Evolutionary conservation across 2,113 vertebrate genomes (phyloP), one percentile per base, ranked within the genome.

Genomic region (Apodemus speciosus): DNA sequence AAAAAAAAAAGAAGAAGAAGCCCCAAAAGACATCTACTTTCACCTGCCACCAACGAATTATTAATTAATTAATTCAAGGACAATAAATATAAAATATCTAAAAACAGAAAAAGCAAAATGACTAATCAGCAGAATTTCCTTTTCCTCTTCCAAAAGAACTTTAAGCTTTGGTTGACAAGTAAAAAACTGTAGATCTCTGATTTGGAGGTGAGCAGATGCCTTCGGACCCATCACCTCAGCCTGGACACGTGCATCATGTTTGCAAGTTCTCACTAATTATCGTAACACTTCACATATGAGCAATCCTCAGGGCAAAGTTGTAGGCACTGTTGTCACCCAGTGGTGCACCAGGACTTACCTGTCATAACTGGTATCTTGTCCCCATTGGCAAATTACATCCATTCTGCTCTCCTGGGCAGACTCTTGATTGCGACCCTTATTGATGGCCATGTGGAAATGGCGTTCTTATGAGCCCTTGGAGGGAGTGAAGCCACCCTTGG

Each of bases 81-180:
- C 27, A 89, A 56, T 90, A 69, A 96, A 89, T 64, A 69, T 51
- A 38, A 92, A 88, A 69, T 87, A 83, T 46, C 71, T 35, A 7
- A 96, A 91, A 95, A 76, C 68, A 49, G 23, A 46, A 92, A 94
- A 85, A 46, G 15, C 73, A 72, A 93, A 93, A 84, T 73, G 58
- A 46, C 2, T 83, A 73, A 46, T 85, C 14, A 79, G 40, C 40
- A 75, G 35, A 4, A 30, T 85, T 88, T 92, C 90, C 30, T 58
- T 58, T 60, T 89, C 68, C 23, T 69, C 53, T 53, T 68, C 73
- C n/a, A 15, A 68, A n/a, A 35, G 13, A n/a, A 79, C 66, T 6
- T 83, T 38, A 86, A 56, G 21, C 49, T 56, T 72, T 72, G 68
- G 16, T 30, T 87, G 66, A 40, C 66, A 38, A 56, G 23, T 71